phyloP scores from a whole-genome alignment of 2,113 vertebrate genomes.

The Xenotilapia longispinis region DNA sequence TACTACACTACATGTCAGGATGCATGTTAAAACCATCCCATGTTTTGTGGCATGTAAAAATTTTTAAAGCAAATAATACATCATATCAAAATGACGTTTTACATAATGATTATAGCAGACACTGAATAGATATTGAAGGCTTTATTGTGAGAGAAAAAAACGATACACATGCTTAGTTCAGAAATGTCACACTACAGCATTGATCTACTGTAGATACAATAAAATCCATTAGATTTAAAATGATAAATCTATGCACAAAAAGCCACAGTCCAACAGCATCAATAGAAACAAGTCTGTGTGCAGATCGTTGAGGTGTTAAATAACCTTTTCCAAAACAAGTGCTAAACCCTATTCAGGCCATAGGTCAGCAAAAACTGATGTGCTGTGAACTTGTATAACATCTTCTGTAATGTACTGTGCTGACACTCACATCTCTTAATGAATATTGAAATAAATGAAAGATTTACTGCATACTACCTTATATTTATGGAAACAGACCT shows the following conservation, averaged over 20 bases:
- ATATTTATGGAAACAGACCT: not conserved
- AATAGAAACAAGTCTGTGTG: not conserved
- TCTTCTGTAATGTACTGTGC: not conserved
- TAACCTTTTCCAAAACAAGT: not conserved
- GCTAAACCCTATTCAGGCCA: not conserved
- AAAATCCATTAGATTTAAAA: not conserved
- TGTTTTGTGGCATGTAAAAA: not conserved
- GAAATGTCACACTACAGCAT: not conserved
- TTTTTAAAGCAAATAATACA: not conserved
- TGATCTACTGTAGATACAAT: not conserved
- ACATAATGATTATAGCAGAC: not conserved
- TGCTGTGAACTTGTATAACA: not conserved
- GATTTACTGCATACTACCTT: not conserved
- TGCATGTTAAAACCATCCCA: not conserved
- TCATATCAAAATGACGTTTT: not conserved
- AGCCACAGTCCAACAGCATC: not conserved
- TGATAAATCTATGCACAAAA: not conserved
- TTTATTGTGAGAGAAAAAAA: conserved; percentile 26
- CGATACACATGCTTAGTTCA: not conserved
- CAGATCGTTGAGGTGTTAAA: not conserved
- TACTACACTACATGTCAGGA: not conserved
- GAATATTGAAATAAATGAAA: not conserved
- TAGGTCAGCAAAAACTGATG: not conserved
- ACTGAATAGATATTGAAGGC: not conserved
- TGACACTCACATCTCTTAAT: not conserved